These are phyloP conservation scores for Drosophila meridionalis DNA, from an alignment of 2,888 invertebrate species.

Conservation along the genomic window DNA sequence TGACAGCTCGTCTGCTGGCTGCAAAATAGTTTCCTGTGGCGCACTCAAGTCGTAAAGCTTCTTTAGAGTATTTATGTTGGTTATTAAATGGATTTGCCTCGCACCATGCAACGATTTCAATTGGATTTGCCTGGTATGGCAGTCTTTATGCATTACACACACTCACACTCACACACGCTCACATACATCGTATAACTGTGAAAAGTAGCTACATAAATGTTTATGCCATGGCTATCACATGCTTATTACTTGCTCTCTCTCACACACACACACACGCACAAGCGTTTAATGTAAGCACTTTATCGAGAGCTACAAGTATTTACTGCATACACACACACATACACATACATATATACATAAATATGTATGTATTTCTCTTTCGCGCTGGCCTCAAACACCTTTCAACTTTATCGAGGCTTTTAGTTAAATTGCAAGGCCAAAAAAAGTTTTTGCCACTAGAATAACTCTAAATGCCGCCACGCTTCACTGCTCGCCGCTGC, in stretches of 20 bases:
- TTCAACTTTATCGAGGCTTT: slow-evolving; percentile 72
- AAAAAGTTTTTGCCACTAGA: slow-evolving; percentile 63
- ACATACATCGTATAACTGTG: background rate
- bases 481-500: slow-evolving; percentile 47
- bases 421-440: slow-evolving; percentile 70
- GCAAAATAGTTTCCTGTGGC: slow-evolving; percentile 64
- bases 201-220: slow-evolving; percentile 69
- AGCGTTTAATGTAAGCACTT: slow-evolving; percentile 51
- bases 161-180: slow-evolving; percentile 11
- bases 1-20: slow-evolving; percentile 22
- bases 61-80: slow-evolving; percentile 77
- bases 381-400: slow-evolving; percentile 59
- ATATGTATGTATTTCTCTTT: background rate
- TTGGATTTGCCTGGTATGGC: slow-evolving; percentile 70
- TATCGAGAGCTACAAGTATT: slow-evolving; percentile 56
- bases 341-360: background rate
- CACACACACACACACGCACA: background rate
- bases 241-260: slow-evolving; percentile 49
- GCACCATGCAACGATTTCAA: slow-evolving; percentile 72
- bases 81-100: slow-evolving; percentile 77
- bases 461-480: slow-evolving; percentile 64
- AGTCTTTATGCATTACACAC: slow-evolving; percentile 49
- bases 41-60: slow-evolving; percentile 76
- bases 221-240: slow-evolving; percentile 63
- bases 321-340: background rate